A percentile compares a stretch with the other conserved stretches of the same genome.
phyloP scores from a whole-genome alignment of 2,797 vertebrate species.

The Malurus leucopterus region DNA sequence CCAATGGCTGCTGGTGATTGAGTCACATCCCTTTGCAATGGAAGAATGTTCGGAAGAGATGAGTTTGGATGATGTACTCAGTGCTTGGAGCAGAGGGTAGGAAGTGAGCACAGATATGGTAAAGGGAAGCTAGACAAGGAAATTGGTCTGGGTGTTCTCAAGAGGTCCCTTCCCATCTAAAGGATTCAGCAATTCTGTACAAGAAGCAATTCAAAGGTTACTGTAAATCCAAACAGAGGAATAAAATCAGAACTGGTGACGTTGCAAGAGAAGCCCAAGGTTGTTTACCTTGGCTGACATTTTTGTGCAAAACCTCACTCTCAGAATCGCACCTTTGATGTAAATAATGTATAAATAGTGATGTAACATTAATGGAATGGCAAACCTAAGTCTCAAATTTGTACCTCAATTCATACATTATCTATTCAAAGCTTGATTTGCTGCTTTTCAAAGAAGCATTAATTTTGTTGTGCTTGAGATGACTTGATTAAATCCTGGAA shows the following conservation, averaged over 20 bases:
- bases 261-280: background rate
- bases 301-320: background rate
- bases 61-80: background rate
- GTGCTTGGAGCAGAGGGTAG: background rate
- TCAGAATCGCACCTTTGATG: background rate
- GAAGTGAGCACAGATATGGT: background rate
- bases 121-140: background rate
- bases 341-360: background rate
- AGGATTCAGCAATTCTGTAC: background rate
- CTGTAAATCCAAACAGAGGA: background rate
- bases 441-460: background rate
- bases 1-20: background rate
- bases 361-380: background rate
- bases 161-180: background rate
- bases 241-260: background rate
- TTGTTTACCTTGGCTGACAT: background rate
- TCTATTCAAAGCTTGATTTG: background rate
- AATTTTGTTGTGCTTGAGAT: background rate
- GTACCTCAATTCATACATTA: background rate
- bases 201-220: background rate
- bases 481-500: background rate
- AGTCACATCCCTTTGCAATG: rapidly evolving
- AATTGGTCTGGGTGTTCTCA: background rate
- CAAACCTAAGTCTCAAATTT: background rate
- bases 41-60: background rate